Evolutionary conservation across 2,888 invertebrate species (phyloP), one percentile per base, ranked within the genome.

Genomic region (Perizoma affinitatum): DNA sequence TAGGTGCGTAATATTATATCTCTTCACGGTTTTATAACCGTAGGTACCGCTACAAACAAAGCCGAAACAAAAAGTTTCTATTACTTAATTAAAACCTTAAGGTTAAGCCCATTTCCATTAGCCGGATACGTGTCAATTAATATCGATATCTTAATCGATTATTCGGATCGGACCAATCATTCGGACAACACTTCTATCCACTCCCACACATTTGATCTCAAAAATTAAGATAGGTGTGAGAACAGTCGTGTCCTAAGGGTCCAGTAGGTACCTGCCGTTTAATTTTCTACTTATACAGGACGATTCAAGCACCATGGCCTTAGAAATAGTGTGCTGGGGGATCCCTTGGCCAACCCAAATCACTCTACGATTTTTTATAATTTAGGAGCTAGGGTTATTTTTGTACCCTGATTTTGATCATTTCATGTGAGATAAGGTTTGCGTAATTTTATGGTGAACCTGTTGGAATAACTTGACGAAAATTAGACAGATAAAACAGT

Each of bases 81-180:
- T 38, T 55, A 63, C 22, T 7, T 38, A 38, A 67, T 69, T 67
- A 69, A 65, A 66, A 59, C 35, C 56, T 50, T 42, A 48, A 51
- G 58, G 54, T 36, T 57, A 54, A 61, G 57, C 63, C 54, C 57
- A 64, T 59, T 64, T 67, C 72, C 72, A 72, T 72, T 72, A 72
- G 67, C 44, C 54, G 50, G 58, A 49, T 61, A 65, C 56, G 66
- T 70, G 68, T 72, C 71, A 71, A 69, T 71, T 67, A 65, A 67
- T 67, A 65, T 70, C 70, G 67, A 63, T 69, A 65, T 61, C 64
- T 43, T 71, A 69, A 70, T 73, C 69, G 67, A 70, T 69, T 63
- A 61, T 50, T 41, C 61, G 58, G 33, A 57, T 57, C 61, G 66
- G 11, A 51, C 44, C 62, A 55, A 66, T 67, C 67, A 66, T 63